These are phyloP conservation scores for Drosophila kambysellisi DNA, from an alignment of 2,888 invertebrate genomes.

Conservation along the genomic window DNA sequence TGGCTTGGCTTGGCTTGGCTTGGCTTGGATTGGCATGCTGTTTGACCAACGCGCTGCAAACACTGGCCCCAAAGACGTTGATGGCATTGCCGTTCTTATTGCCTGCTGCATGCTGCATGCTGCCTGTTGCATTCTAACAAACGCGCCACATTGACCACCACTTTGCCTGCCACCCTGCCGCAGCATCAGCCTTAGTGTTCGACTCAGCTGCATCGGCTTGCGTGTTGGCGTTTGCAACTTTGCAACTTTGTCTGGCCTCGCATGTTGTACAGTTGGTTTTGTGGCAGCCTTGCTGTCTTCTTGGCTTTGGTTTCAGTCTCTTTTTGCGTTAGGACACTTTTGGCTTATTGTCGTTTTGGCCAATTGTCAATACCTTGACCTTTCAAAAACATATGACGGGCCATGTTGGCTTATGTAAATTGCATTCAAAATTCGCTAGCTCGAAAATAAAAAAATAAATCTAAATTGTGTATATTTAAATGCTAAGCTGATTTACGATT, in stretches of 20 bases:
- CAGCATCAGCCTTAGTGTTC: slow-evolving; percentile 10
- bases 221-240: slow-evolving; percentile 42
- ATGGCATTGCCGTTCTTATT: slow-evolving; percentile 50
- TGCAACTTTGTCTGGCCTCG: slow-evolving; percentile 29
- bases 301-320: slow-evolving; percentile 19
- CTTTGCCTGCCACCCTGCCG: slow-evolving; percentile 8
- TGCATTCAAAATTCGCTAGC: not conserved
- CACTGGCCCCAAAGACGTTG: slow-evolving; percentile 35
- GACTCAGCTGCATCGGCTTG: slow-evolving; percentile 36
- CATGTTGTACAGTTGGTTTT: slow-evolving; percentile 72
- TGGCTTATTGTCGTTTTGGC: slow-evolving; percentile 43
- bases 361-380: slow-evolving; percentile 36
- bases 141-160: slow-evolving; percentile 68
- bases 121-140: slow-evolving; percentile 57
- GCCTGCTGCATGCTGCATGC: slow-evolving; percentile 10
- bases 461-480: not conserved
- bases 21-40: slow-evolving; percentile 56
- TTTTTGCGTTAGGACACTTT: slow-evolving; percentile 40
- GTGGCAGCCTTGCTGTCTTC: slow-evolving; percentile 32
- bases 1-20: not conserved
- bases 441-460: accelerated
- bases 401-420: not conserved
- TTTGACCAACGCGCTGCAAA: slow-evolving; percentile 55
- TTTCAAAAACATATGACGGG: not conserved
- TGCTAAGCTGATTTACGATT: not conserved